Base-by-base conservation (phyloP, 2,113 vertebrate genomes). In the Rana temporaria region DNA sequence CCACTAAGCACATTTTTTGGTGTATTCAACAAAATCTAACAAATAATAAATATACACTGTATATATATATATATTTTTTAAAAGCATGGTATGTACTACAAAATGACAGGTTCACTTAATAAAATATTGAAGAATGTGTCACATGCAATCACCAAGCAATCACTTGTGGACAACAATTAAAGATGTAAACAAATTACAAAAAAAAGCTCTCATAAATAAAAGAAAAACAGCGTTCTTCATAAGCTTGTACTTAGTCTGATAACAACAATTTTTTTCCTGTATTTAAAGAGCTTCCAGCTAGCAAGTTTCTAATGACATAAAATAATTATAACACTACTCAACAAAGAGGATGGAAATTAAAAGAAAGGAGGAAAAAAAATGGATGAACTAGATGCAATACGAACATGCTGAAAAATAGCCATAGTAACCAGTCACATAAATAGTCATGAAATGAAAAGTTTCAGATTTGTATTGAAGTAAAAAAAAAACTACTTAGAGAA, bases 381-480 rank as follows among this genome's bases (percentile, higher is more conserved):
- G 90, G 89, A 81, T 88, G 83, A 89, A 88, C 94, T 93, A 91
- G 87, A 90, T 91, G 92, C 90, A 93, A 94, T 91, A 87, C 89
- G 92, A 94, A 90, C 91, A 90, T 89, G 91, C 90, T 94, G 88
- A 93, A 86, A 92, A 89, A 88, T 90, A 92, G 93, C 90, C 90
- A 86, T 89, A 89, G 92, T 95, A 96, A 94, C 89, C 88, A 89
- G 90, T 88, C 89, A 92, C 93, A 97, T 96, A 97, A 98, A 98
- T 97, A 97, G 95, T 97, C 95, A 95, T 95, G 95, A 97, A 98
- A 96, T 95, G 90, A 96, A 96, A 99, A 99, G 96, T 98, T 99
- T 96, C 93, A 94, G 92, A 93, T 95, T 96, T 94, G 95, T 95
- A 95, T 96, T 96, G 94, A 98, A 97, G 95, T 96, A 92, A 89